Base-by-base conservation (phyloP, 2,888 invertebrate species). In the Hydropsyche betteni region DNA sequence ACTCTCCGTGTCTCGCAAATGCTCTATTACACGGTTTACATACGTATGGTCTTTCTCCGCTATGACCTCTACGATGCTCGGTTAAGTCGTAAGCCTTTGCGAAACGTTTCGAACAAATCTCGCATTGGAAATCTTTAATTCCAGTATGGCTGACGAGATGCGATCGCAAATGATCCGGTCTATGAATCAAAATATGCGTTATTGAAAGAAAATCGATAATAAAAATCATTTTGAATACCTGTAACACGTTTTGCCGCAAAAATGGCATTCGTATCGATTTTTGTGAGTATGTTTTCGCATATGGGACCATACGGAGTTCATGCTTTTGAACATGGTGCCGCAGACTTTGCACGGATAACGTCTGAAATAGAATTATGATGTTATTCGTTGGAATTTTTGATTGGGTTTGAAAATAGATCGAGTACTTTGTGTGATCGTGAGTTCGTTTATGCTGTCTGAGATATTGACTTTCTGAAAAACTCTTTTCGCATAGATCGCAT, bases 261-360 rank as follows among this genome's bases (percentile, higher is more conserved):
- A 76, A 34, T 79, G 78, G 58, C 79, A 79, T 68, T 79, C 78
- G 61, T 79, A 79, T 72, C 78, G 34, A 44, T 79, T 70, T 7
- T 78, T 77, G 64, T 79, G 79, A 5, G 79, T 79, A 58, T 79
- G 79, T 50, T 79, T 79, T 8, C 79, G 55, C 79, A 79, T 79
- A 72, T 79, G 79, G 4, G 79, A 79, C 79, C 79, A 79, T 12
- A 79, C 79, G 2, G 79, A 79, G 68, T 79, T 79, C 79, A 79
- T 78, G 55, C 79, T 79, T 68, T 78, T 79, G 71, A 79, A 79
- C 51, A 75, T 75, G 10, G 79, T 75, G 12, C 77, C 79, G 53
- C 79, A 79, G 0, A 78, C 74, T 64, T 75, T 70, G 70, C 79
- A 79, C 7, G 79, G 78, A 52, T 79, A 78, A 16, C 76, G 75